These are phyloP conservation scores for Callyntrura guangdongensis DNA, from an alignment of 2,888 invertebrate genomes.

Conservation along the genomic window DNA sequence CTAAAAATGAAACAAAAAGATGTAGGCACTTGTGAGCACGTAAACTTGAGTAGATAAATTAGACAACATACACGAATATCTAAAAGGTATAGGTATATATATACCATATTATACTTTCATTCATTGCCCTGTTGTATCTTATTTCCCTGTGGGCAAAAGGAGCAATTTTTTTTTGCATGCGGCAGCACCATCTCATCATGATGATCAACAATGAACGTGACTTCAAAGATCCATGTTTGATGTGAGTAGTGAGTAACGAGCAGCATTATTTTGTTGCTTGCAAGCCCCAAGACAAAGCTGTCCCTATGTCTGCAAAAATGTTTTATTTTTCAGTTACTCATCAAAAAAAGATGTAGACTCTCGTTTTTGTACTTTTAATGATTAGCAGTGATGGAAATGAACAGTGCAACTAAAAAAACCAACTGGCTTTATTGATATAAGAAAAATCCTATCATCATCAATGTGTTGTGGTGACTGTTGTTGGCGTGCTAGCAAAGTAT, in stretches of 20 bases:
- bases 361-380: conserved; percentile 29
- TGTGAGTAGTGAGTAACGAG: too few species aligned
- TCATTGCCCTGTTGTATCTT: conserved; percentile 44
- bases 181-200: conserved; percentile 20
- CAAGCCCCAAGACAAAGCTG: neutral
- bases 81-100: too few species aligned
- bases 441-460: neutral
- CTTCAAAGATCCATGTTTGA: neutral
- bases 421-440: conserved; percentile 18
- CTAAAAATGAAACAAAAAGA: conserved; percentile 28
- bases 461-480: neutral
- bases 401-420: neutral
- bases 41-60: conserved; percentile 77
- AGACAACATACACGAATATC: too few species aligned
- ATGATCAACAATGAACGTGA: conserved; percentile 47
- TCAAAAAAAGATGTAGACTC: conserved; percentile 31
- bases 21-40: conserved; percentile 63
- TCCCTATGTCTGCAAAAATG: neutral
- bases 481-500: neutral
- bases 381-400: conserved; percentile 31
- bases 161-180: conserved; percentile 50
- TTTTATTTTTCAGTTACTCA: conserved; percentile 31
- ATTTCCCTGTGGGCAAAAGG: conserved; percentile 66
- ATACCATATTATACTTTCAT: conserved; percentile 62
- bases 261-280: neutral